Percentiles rank a stretch among this genome's conserved stretches.
Conservation (phyloP, 2,797 vertebrate species). For the Bufotes viridis region DNA sequence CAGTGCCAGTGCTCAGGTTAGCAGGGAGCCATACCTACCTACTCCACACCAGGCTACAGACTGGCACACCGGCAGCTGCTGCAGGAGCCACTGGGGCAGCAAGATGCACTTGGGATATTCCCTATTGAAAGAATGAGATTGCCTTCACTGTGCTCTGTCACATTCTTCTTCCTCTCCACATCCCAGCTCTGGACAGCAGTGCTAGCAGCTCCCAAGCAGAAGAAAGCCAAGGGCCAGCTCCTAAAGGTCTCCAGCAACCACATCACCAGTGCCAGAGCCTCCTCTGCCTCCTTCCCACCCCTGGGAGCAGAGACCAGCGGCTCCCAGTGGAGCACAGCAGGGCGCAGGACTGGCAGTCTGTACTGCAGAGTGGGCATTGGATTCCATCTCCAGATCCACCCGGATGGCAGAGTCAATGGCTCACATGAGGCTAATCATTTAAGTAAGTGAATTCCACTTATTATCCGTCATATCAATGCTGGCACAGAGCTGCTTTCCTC, state of each 20-base stretch:
- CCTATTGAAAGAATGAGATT: conserved; percentile 85
- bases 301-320: conserved; percentile 68
- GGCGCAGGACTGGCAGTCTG: conserved; percentile 90
- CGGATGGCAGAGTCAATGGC: conserved; percentile 94
- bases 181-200: conserved; percentile 78
- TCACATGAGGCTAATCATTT: conserved; percentile 88
- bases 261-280: conserved; percentile 53
- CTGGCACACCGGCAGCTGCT: conserved; percentile 21
- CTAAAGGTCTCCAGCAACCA: conserved; percentile 52
- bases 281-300: conserved; percentile 54
- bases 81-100: conserved; percentile 66
- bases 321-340: conserved; percentile 79
- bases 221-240: conserved; percentile 65
- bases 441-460: conserved; percentile 80
- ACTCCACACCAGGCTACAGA: conserved; percentile 59
- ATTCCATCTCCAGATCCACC: conserved; percentile 95
- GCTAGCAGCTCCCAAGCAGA: conserved; percentile 67
- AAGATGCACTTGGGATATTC: conserved; percentile 66
- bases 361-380: conserved; percentile 97
- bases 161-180: conserved; percentile 73
- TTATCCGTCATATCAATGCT: not conserved
- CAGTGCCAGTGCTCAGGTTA: conserved; percentile 72
- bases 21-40: conserved; percentile 79
- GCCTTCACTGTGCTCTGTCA: conserved; percentile 75
- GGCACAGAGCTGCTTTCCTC: not conserved